Percentiles rank a stretch among this genome's conserved stretches.
Conservation (phyloP, 53 echinoderm and acorn worm genomes). For the Stichopus horrens region DNA sequence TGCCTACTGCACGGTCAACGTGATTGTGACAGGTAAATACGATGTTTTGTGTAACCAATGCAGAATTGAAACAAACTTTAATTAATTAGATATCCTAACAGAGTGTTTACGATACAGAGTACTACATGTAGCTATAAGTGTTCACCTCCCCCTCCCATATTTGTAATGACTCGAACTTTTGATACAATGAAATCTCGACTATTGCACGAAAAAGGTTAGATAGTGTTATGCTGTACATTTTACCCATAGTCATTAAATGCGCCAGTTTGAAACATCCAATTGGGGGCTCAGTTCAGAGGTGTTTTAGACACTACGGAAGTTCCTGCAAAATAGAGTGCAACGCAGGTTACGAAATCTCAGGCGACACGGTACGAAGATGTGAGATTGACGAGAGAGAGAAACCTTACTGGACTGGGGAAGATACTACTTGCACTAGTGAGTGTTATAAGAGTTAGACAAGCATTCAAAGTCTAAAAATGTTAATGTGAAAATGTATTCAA, state of each 20-base stretch:
- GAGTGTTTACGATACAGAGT: no score
- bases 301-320: slow-evolving; percentile 52
- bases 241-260: slow-evolving; percentile 70
- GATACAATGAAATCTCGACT: no score
- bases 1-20: background rate
- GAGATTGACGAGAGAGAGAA: slow-evolving; percentile 27
- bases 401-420: slow-evolving; percentile 51
- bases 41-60: no score
- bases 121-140: no score
- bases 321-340: slow-evolving; percentile 56
- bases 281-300: slow-evolving; percentile 35
- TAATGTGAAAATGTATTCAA: no score
- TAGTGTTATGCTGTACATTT: no score
- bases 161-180: background rate
- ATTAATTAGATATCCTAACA: background rate
- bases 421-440: slow-evolving; percentile 63
- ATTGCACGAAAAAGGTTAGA: no score
- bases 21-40: background rate
- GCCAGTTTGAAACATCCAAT: slow-evolving; percentile 39
- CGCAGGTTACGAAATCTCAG: slow-evolving; percentile 57
- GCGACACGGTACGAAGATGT: slow-evolving; percentile 49
- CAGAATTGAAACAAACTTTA: no score
- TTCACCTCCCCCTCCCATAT: no score
- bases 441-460: no score
- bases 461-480: no score